Percentiles rank a stretch among this genome's conserved stretches.
Evolutionary conservation across 2,797 vertebrate species (phyloP).

Genomic region (Hipposideros larvatus): DNA sequence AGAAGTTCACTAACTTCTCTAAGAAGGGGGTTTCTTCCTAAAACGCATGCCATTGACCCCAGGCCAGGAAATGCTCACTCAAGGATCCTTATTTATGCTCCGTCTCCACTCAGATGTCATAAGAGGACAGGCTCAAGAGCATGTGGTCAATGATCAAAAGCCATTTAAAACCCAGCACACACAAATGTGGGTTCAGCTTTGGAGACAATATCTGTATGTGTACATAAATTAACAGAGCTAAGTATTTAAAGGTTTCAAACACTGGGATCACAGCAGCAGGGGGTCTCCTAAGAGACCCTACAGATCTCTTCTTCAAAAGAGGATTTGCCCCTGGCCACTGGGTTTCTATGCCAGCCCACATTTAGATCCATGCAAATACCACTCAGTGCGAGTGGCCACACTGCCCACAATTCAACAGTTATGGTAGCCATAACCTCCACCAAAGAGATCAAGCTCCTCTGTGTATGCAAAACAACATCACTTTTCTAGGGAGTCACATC

Average conservation of each 20-base stretch:
- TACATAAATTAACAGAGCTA: not conserved
- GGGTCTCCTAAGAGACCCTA: not conserved
- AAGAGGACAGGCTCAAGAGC: not conserved
- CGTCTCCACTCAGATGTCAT: not conserved
- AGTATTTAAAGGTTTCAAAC: not conserved
- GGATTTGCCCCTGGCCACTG: not conserved
- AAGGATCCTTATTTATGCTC: not conserved
- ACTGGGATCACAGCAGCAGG: not conserved
- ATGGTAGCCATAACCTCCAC: not conserved
- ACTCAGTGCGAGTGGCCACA: not conserved
- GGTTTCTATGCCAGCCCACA: not conserved
- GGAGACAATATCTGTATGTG: not conserved
- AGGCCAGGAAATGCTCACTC: not conserved
- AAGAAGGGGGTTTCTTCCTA: not conserved
- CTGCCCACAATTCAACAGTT: not conserved
- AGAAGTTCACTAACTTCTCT: not conserved
- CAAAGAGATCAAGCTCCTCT: not conserved
- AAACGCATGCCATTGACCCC: not conserved
- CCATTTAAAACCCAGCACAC: not conserved
- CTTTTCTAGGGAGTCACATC: not conserved
- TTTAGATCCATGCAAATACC: not conserved
- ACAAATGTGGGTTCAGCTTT: not conserved
- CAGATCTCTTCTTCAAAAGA: not conserved
- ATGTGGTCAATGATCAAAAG: not conserved
- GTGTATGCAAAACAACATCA: not conserved